A percentile compares a stretch with the other conserved stretches of the same genome.
Evolutionary conservation across 2,888 invertebrate species (phyloP).

Genomic region (Adelognathus sp.): DNA sequence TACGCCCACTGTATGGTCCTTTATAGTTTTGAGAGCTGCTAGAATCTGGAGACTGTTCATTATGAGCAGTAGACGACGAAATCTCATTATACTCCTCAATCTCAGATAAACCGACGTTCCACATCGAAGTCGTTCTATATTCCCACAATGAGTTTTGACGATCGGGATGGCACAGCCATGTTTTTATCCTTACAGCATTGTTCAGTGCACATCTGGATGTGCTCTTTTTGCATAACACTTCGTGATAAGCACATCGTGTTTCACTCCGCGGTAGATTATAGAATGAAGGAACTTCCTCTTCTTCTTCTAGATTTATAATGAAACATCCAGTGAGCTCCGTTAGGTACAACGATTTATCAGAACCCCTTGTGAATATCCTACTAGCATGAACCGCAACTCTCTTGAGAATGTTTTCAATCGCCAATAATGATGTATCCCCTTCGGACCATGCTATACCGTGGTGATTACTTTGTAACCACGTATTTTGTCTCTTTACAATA

Average conservation of each 20-base stretch:
- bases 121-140: not conserved
- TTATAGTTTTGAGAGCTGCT: not conserved
- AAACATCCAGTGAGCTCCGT: no score
- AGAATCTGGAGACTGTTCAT: conserved; percentile 15
- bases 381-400: no score
- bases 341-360: no score
- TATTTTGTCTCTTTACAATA: not conserved
- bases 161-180: not conserved
- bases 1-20: not conserved
- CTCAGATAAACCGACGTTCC: not conserved
- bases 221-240: no score
- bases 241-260: no score
- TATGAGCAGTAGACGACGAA: not conserved
- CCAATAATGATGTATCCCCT: not conserved
- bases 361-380: no score
- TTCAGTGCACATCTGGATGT: no score
- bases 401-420: not conserved
- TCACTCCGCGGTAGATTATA: no score
- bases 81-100: not conserved
- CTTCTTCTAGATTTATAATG: no score
- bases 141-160: not conserved
- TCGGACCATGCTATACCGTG: conserved; percentile 55
- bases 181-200: not conserved
- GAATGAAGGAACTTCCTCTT: no score
- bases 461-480: not conserved